A percentile compares a stretch with the other conserved stretches of the same genome.
These are phyloP conservation scores for Macaria notata DNA, from an alignment of 2,888 invertebrate genomes.

Conservation along the genomic window DNA sequence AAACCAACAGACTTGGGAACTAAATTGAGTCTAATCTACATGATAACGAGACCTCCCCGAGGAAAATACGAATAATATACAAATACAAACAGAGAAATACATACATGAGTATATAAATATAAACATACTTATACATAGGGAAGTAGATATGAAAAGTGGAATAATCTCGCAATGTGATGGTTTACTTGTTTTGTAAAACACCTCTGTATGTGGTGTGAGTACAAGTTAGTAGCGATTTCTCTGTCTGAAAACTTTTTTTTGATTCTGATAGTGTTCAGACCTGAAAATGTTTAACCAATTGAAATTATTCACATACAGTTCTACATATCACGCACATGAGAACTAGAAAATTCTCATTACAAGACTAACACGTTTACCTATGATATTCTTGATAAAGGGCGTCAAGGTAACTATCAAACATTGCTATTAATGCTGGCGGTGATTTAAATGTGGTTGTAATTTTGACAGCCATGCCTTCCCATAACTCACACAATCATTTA, in stretches of 20 bases:
- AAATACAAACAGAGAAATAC: conserved; percentile 14
- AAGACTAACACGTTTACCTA: too few species aligned
- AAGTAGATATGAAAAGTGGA: conserved; percentile 33
- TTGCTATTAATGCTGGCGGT: too few species aligned
- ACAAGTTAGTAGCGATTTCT: conserved; percentile 7
- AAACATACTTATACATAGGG: conserved; percentile 13
- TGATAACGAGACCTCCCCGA: conserved; percentile 13
- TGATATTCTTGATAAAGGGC: too few species aligned
- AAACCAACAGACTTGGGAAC: conserved; percentile 5
- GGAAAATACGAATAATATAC: conserved; percentile 19
- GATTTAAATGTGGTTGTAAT: too few species aligned
- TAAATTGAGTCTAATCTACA: conserved; percentile 20
- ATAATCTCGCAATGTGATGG: conserved; percentile 33
- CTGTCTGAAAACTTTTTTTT: too few species aligned
- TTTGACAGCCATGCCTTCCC: too few species aligned
- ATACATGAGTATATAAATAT: neutral
- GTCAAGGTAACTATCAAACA: too few species aligned
- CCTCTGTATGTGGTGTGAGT: conserved; percentile 9
- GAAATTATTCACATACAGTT: too few species aligned
- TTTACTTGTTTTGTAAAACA: conserved; percentile 34
- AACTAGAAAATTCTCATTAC: too few species aligned
- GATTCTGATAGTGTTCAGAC: neutral
- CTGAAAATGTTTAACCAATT: too few species aligned
- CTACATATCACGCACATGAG: too few species aligned
- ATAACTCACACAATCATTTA: too few species aligned